phyloP scores from a whole-genome alignment of 2,888 invertebrate species.

The Dryobotodes eremita region DNA sequence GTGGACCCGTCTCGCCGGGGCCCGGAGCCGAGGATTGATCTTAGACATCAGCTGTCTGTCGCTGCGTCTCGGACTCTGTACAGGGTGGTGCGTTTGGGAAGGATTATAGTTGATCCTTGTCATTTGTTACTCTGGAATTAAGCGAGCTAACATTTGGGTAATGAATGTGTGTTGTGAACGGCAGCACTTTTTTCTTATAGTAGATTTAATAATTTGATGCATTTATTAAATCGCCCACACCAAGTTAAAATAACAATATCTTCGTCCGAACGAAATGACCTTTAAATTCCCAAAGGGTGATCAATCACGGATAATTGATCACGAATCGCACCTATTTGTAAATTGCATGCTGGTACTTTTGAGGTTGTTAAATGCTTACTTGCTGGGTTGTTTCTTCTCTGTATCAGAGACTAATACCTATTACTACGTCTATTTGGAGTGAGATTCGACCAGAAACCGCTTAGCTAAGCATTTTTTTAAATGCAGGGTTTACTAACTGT shows the following conservation, averaged over 20 bases:
- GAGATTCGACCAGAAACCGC: not conserved
- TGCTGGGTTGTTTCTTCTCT: not conserved
- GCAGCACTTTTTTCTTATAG: too few species aligned
- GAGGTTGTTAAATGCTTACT: not conserved
- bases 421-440: not conserved
- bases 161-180: not conserved
- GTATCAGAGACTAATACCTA: not conserved
- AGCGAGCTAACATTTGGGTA: not conserved
- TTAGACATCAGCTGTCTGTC: constrained; percentile 87
- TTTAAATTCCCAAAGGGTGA: not conserved
- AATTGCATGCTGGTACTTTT: not conserved
- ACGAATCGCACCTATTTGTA: not conserved
- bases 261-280: not conserved
- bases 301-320: too few species aligned
- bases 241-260: not conserved
- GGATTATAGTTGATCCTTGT: not conserved
- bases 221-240: not conserved
- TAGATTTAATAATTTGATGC: not conserved
- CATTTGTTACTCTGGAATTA: not conserved
- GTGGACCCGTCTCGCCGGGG: constrained; percentile 80
- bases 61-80: constrained; percentile 70
- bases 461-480: not conserved
- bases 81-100: constrained; percentile 69
- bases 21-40: constrained; percentile 83
- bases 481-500: not conserved